Evolutionary conservation across 2,113 vertebrate species (phyloP), one percentile per base, ranked within the genome.

Genomic region (Hippoglossus stenolepis): DNA sequence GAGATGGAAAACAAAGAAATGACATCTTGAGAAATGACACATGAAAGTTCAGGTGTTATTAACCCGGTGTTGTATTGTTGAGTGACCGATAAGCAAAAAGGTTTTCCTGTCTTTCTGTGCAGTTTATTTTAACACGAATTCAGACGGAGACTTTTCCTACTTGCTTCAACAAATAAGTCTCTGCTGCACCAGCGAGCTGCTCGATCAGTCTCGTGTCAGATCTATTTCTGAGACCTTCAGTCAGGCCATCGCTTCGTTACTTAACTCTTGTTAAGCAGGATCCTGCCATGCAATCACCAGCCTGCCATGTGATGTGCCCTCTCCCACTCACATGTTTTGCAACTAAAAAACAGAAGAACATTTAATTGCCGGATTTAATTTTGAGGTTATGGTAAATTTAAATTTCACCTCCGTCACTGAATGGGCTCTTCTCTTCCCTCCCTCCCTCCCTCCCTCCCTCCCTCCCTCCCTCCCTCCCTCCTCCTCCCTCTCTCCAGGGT

Each of bases 401-500:
- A 23, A 35, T 63, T 26, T 35, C 18, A 11, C 7, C 49, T 74
- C 35, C 23, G 12, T 66, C 31, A 15, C 26, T 75, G 38, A 28
- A 60, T 13, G 24, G 15, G 15, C 8, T 40, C 57, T 74, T 62
- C 2, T 35, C 6, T 18, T 18, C 13, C 43, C 2, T 0, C 20
- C 18, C 28, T 14, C 31, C 13, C 13, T 23, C 4, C 58, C 10
- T 20, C 5, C 10, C 20, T 54, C 11, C 20, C 49, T n/a, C 17
- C 71, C 31, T 45, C 23, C 88, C 28, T 28, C 28, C 28, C 28
- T 28, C 4, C 28, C 28, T 28, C 28, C 2, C 0, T 21, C 18
- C 26, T 14, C 58, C 10, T 20, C 5, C 11, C 20, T 54, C 17
- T 73, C 31, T 45, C 23, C 89, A 99, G 97, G 97, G 97, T 54